Percentiles rank a stretch among this genome's conserved stretches.
Conservation (phyloP, 1,140 invertebrate genomes). For the Heliconius himera region DNA sequence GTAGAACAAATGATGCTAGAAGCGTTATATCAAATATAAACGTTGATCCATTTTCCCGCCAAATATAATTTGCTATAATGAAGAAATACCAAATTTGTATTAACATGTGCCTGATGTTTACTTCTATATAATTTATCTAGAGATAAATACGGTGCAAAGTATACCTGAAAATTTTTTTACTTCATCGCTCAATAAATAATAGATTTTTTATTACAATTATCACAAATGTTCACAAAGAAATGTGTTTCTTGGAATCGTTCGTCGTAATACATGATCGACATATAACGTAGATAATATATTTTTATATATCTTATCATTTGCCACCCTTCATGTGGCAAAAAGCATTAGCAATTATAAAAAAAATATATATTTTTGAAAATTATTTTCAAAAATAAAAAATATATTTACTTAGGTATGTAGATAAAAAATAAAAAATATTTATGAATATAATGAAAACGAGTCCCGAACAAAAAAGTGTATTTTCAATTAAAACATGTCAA, state of each 20-base stretch:
- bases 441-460: too few relatives aligned
- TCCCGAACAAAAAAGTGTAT: too few relatives aligned
- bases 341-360: not conserved
- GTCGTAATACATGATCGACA: not conserved
- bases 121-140: not conserved
- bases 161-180: not conserved
- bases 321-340: not conserved
- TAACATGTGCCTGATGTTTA: not conserved
- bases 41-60: not conserved
- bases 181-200: not conserved
- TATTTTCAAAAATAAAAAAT: not conserved
- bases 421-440: too few relatives aligned
- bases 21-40: not conserved
- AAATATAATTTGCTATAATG: not conserved
- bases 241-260: not conserved
- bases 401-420: too few relatives aligned
- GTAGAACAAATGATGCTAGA: constrained; percentile 1
- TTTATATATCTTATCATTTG: not conserved
- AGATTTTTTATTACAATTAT: too few relatives aligned
- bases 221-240: too few relatives aligned
- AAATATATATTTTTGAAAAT: not conserved
- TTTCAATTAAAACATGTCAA: too few relatives aligned
- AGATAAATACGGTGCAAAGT: not conserved
- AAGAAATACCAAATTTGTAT: not conserved
- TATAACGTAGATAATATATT: not conserved